Conservation (phyloP, 2,888 invertebrate species). For the Nebria salina region DNA sequence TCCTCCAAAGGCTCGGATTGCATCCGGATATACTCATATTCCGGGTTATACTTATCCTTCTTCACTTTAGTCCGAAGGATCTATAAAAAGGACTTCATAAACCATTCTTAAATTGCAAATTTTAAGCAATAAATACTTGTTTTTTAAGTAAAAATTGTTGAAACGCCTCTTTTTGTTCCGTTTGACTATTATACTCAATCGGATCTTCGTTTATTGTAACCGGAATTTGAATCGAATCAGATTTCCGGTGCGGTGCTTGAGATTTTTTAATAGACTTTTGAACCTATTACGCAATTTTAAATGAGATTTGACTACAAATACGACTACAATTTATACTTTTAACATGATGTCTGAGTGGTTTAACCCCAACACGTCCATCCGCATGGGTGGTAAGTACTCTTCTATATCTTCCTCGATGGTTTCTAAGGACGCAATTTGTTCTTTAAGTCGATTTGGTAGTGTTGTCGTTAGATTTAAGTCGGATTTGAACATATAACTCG, state of each 20-base stretch:
- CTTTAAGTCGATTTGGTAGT: constrained; percentile 41
- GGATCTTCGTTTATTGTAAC: constrained; percentile 53
- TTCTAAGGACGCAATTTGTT: constrained; percentile 53
- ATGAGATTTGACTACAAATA: neutral
- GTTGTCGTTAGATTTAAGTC: constrained; percentile 61
- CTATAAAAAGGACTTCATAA: constrained; percentile 48
- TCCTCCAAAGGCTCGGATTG: constrained; percentile 49
- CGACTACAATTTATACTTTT: constrained; percentile 51
- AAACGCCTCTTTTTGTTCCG: constrained; percentile 65
- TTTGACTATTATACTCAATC: constrained; percentile 53
- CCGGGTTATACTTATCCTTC: constrained; percentile 52
- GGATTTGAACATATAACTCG: constrained; percentile 54
- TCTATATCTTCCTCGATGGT: constrained; percentile 49
- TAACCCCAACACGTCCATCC: constrained; percentile 75
- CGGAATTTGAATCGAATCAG: constrained; percentile 36
- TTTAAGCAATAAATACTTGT: constrained; percentile 57
- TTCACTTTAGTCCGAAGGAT: constrained; percentile 53
- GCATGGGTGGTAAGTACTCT: constrained; percentile 68
- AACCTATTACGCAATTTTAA: constrained; percentile 53
- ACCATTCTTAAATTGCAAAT: neutral
- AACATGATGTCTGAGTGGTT: constrained; percentile 74
- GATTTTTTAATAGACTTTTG: constrained; percentile 56
- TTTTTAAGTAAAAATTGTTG: constrained; percentile 67
- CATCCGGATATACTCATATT: constrained; percentile 55
- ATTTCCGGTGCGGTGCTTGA: constrained; percentile 53